These are phyloP conservation scores for Cryptotis parvus DNA, from an alignment of 2,113 vertebrate species.

Conservation along the genomic window DNA sequence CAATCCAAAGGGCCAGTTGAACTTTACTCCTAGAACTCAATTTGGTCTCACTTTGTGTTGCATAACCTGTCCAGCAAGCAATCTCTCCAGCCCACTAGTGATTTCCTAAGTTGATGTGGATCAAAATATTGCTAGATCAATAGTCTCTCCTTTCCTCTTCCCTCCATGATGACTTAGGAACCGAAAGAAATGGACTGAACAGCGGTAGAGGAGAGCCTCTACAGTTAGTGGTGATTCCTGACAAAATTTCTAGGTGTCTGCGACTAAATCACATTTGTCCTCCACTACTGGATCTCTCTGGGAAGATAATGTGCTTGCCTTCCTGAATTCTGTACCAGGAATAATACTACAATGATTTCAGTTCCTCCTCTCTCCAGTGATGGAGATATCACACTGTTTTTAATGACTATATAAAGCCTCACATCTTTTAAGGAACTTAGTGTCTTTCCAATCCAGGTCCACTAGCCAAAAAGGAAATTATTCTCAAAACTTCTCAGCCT, in stretches of 20 bases:
- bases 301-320: not conserved
- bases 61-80: accelerated
- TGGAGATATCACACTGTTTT: not conserved
- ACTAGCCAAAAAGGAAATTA: not conserved
- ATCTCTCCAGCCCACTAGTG: too few relatives aligned
- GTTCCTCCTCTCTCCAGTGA: not conserved
- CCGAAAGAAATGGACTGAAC: not conserved
- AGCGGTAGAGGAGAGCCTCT: not conserved
- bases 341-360: not conserved
- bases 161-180: not conserved
- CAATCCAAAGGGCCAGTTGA: not conserved
- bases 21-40: not conserved
- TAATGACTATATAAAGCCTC: not conserved
- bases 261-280: not conserved
- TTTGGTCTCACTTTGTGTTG: not conserved
- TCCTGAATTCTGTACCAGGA: not conserved
- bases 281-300: not conserved
- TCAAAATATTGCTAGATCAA: slow-evolving; percentile 1
- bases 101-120: not conserved
- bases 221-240: not conserved
- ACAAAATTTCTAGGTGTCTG: not conserved
- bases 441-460: not conserved
- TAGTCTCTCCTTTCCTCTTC: not conserved
- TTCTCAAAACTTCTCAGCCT: not conserved
- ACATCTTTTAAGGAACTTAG: slow-evolving; percentile 20